A percentile compares a stretch with the other conserved stretches of the same genome.
Evolutionary conservation across 2,888 invertebrate species (phyloP).

Genomic region (Melangyna quadrimaculata): DNA sequence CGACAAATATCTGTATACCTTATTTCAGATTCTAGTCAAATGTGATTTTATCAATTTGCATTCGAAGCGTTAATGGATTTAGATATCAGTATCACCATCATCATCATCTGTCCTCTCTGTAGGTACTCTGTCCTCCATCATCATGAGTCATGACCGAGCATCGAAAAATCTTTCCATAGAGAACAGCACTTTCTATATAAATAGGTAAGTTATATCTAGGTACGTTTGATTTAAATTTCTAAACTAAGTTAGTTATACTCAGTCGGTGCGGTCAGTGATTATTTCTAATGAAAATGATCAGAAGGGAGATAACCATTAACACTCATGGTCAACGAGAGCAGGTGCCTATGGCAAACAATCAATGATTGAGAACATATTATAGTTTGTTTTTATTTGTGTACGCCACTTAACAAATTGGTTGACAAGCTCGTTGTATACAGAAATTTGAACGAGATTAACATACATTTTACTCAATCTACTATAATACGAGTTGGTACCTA

Average conservation of each 20-base stretch:
- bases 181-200: constrained; percentile 34
- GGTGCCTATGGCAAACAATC: constrained; percentile 19
- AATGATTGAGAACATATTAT: not conserved
- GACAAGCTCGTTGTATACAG: constrained; percentile 18
- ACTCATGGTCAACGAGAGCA: not conserved
- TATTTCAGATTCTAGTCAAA: constrained; percentile 23
- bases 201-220: not conserved
- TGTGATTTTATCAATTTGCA: constrained; percentile 45
- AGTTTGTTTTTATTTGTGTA: constrained; percentile 55
- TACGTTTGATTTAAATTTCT: not conserved
- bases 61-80: constrained; percentile 54
- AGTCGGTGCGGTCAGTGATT: constrained; percentile 16
- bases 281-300: constrained; percentile 57
- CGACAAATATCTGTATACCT: not conserved
- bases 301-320: constrained; percentile 41
- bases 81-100: constrained; percentile 7
- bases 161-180: not conserved
- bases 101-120: not conserved
- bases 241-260: not conserved
- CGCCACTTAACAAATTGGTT: constrained; percentile 64
- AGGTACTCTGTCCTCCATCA: not conserved
- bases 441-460: constrained; percentile 4
- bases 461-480: not conserved
- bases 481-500: not conserved
- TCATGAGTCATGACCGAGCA: not conserved